These are phyloP conservation scores for Gryllus bimaculatus DNA, from an alignment of 1,140 invertebrate genomes.

Conservation along the genomic window DNA sequence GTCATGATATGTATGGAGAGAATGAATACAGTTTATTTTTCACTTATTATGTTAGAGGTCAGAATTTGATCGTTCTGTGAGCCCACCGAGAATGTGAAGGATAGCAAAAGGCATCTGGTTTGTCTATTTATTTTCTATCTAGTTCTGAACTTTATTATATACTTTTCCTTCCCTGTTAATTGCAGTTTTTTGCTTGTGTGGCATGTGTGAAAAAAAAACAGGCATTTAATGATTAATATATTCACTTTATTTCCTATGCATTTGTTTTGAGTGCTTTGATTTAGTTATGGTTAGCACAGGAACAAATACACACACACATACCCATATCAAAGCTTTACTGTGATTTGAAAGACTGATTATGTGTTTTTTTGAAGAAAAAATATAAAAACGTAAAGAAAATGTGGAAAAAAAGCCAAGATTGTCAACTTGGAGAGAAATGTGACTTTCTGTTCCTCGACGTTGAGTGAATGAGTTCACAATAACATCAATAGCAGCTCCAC, in stretches of 20 bases:
- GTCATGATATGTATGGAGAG: not conserved
- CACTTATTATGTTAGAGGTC: not conserved
- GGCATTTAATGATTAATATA: not conserved
- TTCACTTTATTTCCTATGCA: not conserved
- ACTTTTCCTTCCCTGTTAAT: conserved; percentile 17
- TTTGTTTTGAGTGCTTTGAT: not conserved
- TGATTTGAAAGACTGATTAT: conserved; percentile 26
- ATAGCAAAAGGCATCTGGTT: not conserved
- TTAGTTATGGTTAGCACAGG: conserved; percentile 13
- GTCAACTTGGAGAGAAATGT: conserved; percentile 13
- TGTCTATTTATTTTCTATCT: not conserved
- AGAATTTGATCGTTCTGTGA: not conserved
- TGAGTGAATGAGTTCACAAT: not conserved
- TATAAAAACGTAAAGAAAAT: conserved; percentile 13
- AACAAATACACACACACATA: conserved; percentile 22
- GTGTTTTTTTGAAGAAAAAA: conserved; percentile 22
- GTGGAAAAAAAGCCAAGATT: conserved; percentile 17
- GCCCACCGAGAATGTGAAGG: conserved; percentile 2
- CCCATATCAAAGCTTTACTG: conserved; percentile 26
- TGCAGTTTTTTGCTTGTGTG: conserved; percentile 8
- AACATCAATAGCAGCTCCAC: conserved; percentile 3
- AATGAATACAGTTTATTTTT: not conserved
- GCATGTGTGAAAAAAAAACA: not conserved
- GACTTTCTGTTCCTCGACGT: not conserved
- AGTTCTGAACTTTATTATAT: not conserved